phyloP scores from a whole-genome alignment of 2,888 invertebrate species.

The Hypomecis punctinalis region DNA sequence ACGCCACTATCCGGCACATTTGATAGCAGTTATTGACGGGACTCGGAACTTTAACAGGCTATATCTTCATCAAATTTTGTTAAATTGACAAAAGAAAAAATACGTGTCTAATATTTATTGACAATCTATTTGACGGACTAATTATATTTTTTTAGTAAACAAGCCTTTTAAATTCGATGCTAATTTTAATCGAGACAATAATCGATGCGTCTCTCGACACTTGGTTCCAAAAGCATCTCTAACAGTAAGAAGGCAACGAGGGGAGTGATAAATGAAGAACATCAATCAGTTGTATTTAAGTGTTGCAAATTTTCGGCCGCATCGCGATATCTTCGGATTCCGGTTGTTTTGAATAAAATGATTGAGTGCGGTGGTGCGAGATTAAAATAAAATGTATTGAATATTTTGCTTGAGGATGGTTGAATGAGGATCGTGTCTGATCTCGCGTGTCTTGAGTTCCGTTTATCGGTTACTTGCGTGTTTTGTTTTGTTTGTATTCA shows the following conservation, averaged over 20 bases:
- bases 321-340: constrained; percentile 62
- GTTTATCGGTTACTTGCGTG: no score
- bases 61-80: no score
- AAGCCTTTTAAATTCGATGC: neutral
- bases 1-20: no score
- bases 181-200: neutral
- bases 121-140: no score
- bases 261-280: constrained; percentile 82
- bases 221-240: constrained; percentile 30
- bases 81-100: no score
- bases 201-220: neutral
- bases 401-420: constrained; percentile 13
- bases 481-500: no score
- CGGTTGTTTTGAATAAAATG: constrained; percentile 65
- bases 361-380: constrained; percentile 46
- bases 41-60: no score
- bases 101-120: no score
- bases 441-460: neutral
- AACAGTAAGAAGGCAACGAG: constrained; percentile 64
- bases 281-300: constrained; percentile 83
- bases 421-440: constrained; percentile 12
- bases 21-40: no score
- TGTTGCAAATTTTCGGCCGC: constrained; percentile 80
- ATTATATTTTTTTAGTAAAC: no score
- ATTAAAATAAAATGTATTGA: constrained; percentile 28